Evolutionary conservation across 2,888 invertebrate genomes (phyloP).

Genomic region (Mythimna loreyi): DNA sequence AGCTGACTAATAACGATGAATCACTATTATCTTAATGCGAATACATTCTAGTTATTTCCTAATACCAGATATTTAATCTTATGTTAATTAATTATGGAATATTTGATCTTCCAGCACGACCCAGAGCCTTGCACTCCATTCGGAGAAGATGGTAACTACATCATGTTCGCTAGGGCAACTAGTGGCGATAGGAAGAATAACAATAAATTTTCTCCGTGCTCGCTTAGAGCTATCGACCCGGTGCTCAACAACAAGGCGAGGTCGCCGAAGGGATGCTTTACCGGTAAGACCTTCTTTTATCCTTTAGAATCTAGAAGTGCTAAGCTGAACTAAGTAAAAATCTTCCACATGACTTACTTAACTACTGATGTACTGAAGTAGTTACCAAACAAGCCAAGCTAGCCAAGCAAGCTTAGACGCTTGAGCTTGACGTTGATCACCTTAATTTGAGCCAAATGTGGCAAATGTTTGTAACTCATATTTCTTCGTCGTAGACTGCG

Average conservation of each 20-base stretch:
- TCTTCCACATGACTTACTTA: background rate
- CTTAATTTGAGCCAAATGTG: background rate
- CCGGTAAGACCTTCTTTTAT: conserved; percentile 89
- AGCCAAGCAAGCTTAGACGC: too few species aligned
- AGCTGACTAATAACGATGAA: too few species aligned
- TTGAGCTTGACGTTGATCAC: background rate
- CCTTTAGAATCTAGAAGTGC: background rate
- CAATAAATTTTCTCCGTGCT: conserved; percentile 99
- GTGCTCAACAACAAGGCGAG: conserved; percentile 98
- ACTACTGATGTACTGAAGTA: background rate
- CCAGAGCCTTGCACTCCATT: conserved; percentile 98
- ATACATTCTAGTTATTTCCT: background rate
- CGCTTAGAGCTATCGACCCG: conserved; percentile 97
- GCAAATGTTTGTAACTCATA: too few species aligned
- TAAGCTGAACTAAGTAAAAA: background rate
- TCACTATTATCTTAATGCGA: background rate
- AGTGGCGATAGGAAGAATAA: conserved; percentile 99
- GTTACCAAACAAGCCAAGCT: too few species aligned
- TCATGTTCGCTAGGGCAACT: conserved; percentile 99
- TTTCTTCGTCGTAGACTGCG: too few species aligned
- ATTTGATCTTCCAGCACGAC: conserved; percentile 93
- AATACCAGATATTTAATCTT: background rate
- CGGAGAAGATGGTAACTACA: conserved; percentile 99
- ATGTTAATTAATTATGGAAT: background rate
- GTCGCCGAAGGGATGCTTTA: conserved; percentile 97